Evolutionary conservation across 2,113 vertebrate species (phyloP), one percentile per base, ranked within the genome.

Genomic region (Sclerurus mexicanus): DNA sequence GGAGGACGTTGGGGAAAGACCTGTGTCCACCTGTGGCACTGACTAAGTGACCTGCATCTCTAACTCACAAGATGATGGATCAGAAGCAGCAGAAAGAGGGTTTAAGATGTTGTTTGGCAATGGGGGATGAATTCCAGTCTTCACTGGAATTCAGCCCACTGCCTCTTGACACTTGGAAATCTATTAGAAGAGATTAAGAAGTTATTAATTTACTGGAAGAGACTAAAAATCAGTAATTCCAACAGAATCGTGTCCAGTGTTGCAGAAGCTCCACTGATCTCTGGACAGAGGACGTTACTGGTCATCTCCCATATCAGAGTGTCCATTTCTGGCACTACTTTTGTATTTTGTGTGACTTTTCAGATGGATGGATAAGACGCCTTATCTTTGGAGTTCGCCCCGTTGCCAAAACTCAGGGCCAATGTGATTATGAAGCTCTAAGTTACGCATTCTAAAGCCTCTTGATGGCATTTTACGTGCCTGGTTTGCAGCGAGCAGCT

Each of bases 301-400:
- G 9, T 35, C 40, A n/a, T 12, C 7, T 3, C 5, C 7, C 12
- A 2, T 0, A 2, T 18, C 9, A 59, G 11, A 27, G 5, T 5
- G 44, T 55, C 23, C 30, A 25, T 83, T 49, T 69, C 55, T 14
- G 10, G 50, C 8, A 37, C 15, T 23, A 3, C 27, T 84, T 25
- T 40, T 5, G 1, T 42, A 4, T 20, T 73, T 40, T 28, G 39
- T 60, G 46, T 1, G 0, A 22, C 28, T 19, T 18, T 69, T 35
- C 35, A 13, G 15, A 21, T 2, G 12, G 33, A 31, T 39, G n/a
- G 59, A 44, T 69, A n/a, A 37, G 6, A 21, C 7, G 19, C 0
- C 0, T 27, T 14, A 12, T 22, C 50, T 63, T 53, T 6, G 20
- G 17, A 7, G 24, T 74, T 53, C 25, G 24, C 13, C 35, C 22